Conservation (phyloP, 1,140 invertebrate genomes). For the Penaeus chinensis region DNA sequence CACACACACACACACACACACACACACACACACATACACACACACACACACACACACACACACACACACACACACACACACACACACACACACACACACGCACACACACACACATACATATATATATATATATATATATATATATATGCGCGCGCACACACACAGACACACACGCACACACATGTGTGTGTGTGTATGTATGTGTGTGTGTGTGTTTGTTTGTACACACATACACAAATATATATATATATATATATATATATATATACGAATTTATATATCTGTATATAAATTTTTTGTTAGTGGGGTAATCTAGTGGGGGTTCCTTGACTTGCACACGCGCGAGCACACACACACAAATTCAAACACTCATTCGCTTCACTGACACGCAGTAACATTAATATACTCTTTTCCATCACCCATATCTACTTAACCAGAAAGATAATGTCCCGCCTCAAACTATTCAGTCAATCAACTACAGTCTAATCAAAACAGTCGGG, state of each 20-base stretch:
- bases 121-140: constrained; percentile 21
- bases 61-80: background rate
- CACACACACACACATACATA: constrained; percentile 18
- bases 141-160: background rate
- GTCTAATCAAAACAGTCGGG: too few species aligned
- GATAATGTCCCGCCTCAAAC: too few species aligned
- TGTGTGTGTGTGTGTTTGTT: constrained; percentile 1
- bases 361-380: too few species aligned
- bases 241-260: constrained; percentile 23
- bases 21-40: background rate
- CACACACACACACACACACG: background rate
- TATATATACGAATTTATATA: background rate
- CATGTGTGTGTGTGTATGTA: background rate
- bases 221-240: constrained; percentile 8
- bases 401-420: too few species aligned
- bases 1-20: background rate
- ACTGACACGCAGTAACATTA: too few species aligned
- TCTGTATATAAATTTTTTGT: too few species aligned
- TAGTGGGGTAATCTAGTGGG: too few species aligned
- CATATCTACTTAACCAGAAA: too few species aligned
- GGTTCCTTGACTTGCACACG: too few species aligned
- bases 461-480: too few species aligned
- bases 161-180: constrained; percentile 5
- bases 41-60: background rate
- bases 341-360: too few species aligned